phyloP scores from a whole-genome alignment of 2,888 invertebrate genomes.

The Himalopsyche japonica region DNA sequence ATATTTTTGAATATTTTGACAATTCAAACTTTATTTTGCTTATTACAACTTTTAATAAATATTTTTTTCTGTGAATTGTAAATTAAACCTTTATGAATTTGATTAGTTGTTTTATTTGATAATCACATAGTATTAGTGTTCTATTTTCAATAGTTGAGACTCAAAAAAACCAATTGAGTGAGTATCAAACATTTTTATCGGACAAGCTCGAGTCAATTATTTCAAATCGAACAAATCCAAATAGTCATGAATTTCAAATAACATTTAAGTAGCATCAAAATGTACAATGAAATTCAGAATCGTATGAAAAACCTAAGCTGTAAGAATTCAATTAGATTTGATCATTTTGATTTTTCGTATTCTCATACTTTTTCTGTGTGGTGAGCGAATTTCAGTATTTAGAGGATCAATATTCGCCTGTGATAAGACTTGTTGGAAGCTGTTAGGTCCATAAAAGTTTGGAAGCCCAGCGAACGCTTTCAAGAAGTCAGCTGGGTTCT shows the following conservation, averaged over 20 bases:
- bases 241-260: slow-evolving; percentile 13
- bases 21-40: background rate
- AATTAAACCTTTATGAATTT: background rate
- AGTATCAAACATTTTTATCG: background rate
- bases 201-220: background rate
- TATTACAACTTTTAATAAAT: background rate
- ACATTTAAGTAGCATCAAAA: slow-evolving; percentile 4
- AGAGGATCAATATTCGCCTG: slow-evolving; percentile 42
- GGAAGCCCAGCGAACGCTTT: background rate
- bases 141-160: background rate
- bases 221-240: slow-evolving; percentile 32
- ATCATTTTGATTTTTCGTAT: slow-evolving; percentile 27
- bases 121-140: background rate
- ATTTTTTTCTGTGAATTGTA: background rate
- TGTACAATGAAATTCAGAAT: slow-evolving; percentile 11
- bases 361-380: slow-evolving; percentile 41
- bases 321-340: slow-evolving; percentile 6
- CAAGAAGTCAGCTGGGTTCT: background rate
- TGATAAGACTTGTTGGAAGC: slow-evolving; percentile 43
- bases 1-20: background rate
- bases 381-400: slow-evolving; percentile 41
- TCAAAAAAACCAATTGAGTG: background rate
- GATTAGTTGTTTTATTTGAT: background rate
- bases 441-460: slow-evolving; percentile 31
- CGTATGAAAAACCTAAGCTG: background rate